Evolutionary conservation across 2,113 vertebrate genomes (phyloP).

Genomic region (Trogon melanurus): DNA sequence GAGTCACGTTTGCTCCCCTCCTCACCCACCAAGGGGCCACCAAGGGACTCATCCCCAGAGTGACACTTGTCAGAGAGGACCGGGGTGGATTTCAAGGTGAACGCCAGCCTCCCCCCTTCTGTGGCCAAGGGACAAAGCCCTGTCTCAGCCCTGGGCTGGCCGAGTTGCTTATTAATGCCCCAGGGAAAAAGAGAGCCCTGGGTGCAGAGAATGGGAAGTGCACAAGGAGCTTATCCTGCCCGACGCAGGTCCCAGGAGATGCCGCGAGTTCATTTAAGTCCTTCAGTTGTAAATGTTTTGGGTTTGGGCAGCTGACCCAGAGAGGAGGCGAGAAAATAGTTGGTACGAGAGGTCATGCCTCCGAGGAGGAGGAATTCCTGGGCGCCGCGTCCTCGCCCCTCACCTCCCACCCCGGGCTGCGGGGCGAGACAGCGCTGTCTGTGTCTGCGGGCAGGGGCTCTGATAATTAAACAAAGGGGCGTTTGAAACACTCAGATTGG

Average conservation of each 20-base stretch:
- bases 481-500: neutral
- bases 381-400: neutral
- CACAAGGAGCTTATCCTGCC: neutral
- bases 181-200: neutral
- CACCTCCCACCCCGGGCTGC: neutral
- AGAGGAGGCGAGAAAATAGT: neutral
- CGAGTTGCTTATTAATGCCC: neutral
- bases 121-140: neutral
- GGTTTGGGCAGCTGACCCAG: neutral
- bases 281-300: neutral
- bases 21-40: neutral
- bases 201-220: neutral
- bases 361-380: neutral
- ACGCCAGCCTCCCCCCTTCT: neutral
- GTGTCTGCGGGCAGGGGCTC: neutral
- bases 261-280: neutral
- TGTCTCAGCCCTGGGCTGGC: fast-evolving
- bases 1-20: slow-evolving; percentile 9
- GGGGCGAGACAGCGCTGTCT: neutral
- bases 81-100: neutral
- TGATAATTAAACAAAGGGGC: slow-evolving; percentile 15
- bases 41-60: neutral
- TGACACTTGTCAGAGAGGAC: fast-evolving
- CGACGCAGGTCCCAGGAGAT: neutral
- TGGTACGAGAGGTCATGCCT: neutral